These are phyloP conservation scores for Haliclona indistincta DNA, from an alignment of 37 sponge, comb jelly and placozoan genomes.

Conservation along the genomic window DNA sequence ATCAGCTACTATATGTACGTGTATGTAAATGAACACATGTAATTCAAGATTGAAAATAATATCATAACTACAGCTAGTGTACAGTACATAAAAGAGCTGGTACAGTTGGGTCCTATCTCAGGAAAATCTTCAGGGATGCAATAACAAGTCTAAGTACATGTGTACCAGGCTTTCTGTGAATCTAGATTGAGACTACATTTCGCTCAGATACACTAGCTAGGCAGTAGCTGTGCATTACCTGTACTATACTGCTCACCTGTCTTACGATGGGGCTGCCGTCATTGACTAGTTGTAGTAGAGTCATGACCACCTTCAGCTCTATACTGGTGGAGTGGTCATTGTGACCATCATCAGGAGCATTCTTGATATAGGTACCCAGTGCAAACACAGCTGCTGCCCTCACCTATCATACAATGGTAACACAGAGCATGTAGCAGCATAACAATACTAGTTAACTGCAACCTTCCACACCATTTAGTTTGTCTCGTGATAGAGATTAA, in stretches of 20 bases:
- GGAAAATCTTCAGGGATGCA: no score
- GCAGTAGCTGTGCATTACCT: background rate
- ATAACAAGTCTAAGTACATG: background rate
- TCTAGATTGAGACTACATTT: no score
- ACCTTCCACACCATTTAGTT: background rate
- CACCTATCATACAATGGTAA: constrained; percentile 42
- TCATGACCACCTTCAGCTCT: constrained; percentile 66
- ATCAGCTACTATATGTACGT: no score
- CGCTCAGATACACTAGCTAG: no score
- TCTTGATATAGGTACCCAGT: constrained; percentile 84
- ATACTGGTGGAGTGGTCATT: constrained; percentile 72
- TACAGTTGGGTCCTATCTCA: no score
- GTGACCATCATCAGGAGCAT: constrained; percentile 29
- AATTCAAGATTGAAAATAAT: no score
- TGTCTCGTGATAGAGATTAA: no score
- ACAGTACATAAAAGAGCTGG: no score
- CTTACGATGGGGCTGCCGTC: constrained; percentile 89
- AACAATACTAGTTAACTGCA: no score
- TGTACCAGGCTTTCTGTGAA: background rate
- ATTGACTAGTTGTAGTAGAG: constrained; percentile 53
- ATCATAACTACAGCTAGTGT: no score
- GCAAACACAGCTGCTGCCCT: constrained; percentile 90
- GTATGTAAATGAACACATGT: background rate
- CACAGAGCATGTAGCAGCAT: background rate
- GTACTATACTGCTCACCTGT: constrained; percentile 54